Evolutionary conservation across 2,888 invertebrate genomes (phyloP).

Genomic region (Alitta virens): DNA sequence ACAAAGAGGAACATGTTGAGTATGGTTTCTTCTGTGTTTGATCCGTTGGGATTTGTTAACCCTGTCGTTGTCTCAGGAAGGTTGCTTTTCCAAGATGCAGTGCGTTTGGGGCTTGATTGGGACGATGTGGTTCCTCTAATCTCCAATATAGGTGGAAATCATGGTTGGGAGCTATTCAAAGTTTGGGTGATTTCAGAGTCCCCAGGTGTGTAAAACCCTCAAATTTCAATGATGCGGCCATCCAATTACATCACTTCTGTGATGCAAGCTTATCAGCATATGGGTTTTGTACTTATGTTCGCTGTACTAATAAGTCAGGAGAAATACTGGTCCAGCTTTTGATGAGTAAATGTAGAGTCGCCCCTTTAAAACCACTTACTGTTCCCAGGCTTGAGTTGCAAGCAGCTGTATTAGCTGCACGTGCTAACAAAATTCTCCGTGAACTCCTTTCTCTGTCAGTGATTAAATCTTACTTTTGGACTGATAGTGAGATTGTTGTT

Average conservation of each 20-base stretch:
- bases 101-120: constrained; percentile 26
- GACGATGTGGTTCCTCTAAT: constrained; percentile 30
- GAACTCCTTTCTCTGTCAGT: constrained; percentile 7
- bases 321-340: constrained; percentile 7
- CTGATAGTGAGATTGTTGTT: constrained; percentile 19
- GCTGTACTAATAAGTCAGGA: constrained; percentile 2
- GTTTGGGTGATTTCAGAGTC: constrained; percentile 2
- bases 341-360: constrained; percentile 19
- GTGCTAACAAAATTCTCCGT: constrained; percentile 9
- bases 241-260: constrained; percentile 20
- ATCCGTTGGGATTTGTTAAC: constrained; percentile 30
- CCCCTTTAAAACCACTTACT: constrained; percentile 14
- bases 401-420: constrained; percentile 15
- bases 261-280: constrained; percentile 20
- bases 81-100: constrained; percentile 31
- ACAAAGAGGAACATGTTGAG: too few species aligned
- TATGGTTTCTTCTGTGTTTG: constrained; percentile 19
- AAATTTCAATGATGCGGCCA: neutral
- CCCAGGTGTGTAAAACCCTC: constrained; percentile 6
- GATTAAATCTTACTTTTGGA: constrained; percentile 20
- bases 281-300: constrained; percentile 17
- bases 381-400: constrained; percentile 20
- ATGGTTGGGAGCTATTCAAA: constrained; percentile 17
- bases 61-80: constrained; percentile 30
- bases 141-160: constrained; percentile 24